Evolutionary conservation across 2,113 vertebrate species (phyloP), one percentile per base, ranked within the genome.

Genomic region (Crypturellus undulatus): DNA sequence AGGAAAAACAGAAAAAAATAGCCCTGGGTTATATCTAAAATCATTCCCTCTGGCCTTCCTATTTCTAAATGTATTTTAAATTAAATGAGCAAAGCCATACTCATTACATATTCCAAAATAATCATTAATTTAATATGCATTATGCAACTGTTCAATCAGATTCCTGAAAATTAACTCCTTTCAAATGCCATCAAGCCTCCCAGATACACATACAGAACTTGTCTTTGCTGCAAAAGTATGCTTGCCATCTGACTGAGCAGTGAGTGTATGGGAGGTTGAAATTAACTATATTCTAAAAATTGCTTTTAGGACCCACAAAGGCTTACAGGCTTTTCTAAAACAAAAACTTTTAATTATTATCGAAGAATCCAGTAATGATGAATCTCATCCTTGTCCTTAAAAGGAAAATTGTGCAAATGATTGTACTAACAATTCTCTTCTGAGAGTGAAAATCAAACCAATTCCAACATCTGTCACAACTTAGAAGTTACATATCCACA

Each of bases 1-100:
- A 73, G 9, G 73, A 87, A 85, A 76, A 54, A 3, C 38, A 85
- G 26, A 89, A 49, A 89, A 91, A 78, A 94, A 68, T 16, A 78
- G 11, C 32, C 86, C 79, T 38, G 34, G 67, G 75, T 70, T 0
- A 0, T 28, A 38, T 52, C 83, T 87, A 38, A 32, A 91, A 64
- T 60, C 56, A 43, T 30, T 2, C 13, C 6, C 25, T 43, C 36
- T 0, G 3, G 34, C 11, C 51, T 82, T 59, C 8, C 9, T 36
- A 68, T 64, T 83, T 83, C 22, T 71, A 91, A 79, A 51, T 68
- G 87, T 56, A 80, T 68, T 64, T 56, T 30, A 72, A 40, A 70
- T 43, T 22, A 65, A 87, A 79, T 30, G 3, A 72, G 25, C 16
- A 80, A 70, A 58, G 21, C 11, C 67, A 68, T 2, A 47, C 18